These are phyloP conservation scores for Scomberomorus guttatus DNA, from an alignment of 2,797 vertebrate species.

Conservation along the genomic window DNA sequence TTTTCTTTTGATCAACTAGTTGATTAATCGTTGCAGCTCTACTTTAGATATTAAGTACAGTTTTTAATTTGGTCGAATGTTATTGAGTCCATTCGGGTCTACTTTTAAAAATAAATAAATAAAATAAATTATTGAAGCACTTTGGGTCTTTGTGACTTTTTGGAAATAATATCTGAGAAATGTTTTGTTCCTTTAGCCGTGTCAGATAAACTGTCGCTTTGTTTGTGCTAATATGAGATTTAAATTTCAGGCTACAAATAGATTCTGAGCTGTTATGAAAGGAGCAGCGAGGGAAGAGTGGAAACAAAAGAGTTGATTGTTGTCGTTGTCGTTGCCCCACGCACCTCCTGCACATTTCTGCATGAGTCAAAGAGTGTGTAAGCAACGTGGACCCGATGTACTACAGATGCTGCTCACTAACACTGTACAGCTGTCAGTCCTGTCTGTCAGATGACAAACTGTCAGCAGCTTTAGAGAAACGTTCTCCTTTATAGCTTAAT, in stretches of 20 bases:
- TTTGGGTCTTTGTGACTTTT: no score
- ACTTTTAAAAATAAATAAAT: no score
- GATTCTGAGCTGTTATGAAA: conserved; percentile 20
- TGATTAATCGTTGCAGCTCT: no score
- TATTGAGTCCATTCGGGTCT: no score
- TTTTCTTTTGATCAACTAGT: no score
- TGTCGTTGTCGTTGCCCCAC: conserved; percentile 27
- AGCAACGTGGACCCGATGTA: background rate
- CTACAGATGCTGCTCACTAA: background rate
- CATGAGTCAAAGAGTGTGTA: conserved; percentile 17
- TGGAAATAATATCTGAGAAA: no score
- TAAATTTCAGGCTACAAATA: conserved; percentile 35
- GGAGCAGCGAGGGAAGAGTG: conserved; percentile 11
- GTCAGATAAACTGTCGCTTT: conserved; percentile 17
- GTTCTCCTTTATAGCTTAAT: no score
- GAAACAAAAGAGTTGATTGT: conserved; percentile 40
- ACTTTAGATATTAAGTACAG: no score
- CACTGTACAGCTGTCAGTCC: background rate
- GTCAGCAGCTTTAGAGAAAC: no score
- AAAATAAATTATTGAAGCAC: no score
- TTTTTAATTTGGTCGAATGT: no score
- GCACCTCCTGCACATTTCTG: conserved; percentile 35
- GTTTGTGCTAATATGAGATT: conserved; percentile 37
- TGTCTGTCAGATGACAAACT: background rate
- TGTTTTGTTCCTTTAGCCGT: background rate